phyloP scores from a whole-genome alignment of 2,113 vertebrate species.

The Eulacestoma nigropectus region DNA sequence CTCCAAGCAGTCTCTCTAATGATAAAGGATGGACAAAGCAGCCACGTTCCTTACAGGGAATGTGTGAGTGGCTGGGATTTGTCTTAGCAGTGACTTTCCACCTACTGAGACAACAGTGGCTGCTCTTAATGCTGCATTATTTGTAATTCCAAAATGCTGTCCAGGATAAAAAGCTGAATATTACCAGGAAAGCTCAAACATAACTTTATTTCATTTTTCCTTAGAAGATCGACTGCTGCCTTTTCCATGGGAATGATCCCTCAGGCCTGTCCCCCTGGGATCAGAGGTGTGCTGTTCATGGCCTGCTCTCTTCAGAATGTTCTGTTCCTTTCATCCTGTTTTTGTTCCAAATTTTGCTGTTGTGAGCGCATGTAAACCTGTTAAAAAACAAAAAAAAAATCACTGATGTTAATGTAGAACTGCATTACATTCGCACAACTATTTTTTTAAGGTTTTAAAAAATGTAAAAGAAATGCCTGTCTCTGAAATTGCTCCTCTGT shows the following conservation, averaged over 20 bases:
- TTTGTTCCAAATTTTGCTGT: background rate
- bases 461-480: background rate
- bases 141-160: background rate
- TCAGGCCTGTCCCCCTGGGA: background rate
- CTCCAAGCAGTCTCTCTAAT: background rate
- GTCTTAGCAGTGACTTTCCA: background rate
- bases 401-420: background rate
- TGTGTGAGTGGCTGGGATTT: background rate
- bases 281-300: background rate
- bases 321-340: background rate
- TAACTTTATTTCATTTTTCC: background rate
- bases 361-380: background rate
- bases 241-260: background rate
- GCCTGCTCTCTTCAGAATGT: background rate
- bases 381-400: background rate
- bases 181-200: background rate
- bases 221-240: conserved; percentile 34
- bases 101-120: background rate
- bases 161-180: background rate
- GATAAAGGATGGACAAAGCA: background rate
- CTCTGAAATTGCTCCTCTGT: background rate
- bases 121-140: background rate
- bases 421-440: background rate
- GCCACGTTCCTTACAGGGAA: background rate
- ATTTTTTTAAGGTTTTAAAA: background rate